These are phyloP conservation scores for Hydrotaea cyrtoneurina DNA, from an alignment of 2,888 invertebrate species.

Conservation along the genomic window DNA sequence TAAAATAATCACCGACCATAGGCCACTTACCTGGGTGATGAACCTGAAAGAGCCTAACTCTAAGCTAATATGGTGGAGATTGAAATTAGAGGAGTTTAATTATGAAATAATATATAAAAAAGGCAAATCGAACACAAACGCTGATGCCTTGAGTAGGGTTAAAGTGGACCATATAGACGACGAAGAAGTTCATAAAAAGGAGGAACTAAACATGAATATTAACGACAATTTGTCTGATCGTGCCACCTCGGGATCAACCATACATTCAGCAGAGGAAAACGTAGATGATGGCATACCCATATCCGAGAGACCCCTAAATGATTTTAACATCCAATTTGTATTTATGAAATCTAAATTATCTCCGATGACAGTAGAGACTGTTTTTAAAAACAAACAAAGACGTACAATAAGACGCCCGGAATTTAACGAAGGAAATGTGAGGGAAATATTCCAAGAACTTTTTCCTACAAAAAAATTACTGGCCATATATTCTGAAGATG, in stretches of 20 bases:
- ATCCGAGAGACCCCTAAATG: slow-evolving; percentile 69
- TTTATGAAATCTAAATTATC: slow-evolving; percentile 42
- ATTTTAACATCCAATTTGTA: slow-evolving; percentile 67
- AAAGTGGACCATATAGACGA: background rate
- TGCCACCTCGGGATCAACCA: background rate
- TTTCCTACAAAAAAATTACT: slow-evolving; percentile 4
- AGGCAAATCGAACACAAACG: background rate
- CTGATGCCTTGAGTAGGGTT: background rate
- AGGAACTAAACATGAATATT: background rate
- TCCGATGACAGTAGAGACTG: slow-evolving; percentile 43
- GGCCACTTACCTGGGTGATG: slow-evolving; percentile 72
- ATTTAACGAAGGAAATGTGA: slow-evolving; percentile 53
- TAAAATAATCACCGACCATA: slow-evolving; percentile 74
- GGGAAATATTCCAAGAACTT: background rate
- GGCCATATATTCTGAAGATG: background rate
- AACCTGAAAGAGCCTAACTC: slow-evolving; percentile 42
- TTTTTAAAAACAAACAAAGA: slow-evolving; percentile 67
- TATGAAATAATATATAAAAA: slow-evolving; percentile 10
- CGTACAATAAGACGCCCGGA: slow-evolving; percentile 50
- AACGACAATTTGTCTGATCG: background rate
- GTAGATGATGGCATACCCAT: slow-evolving; percentile 67
- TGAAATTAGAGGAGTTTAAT: background rate
- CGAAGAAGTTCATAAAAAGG: background rate
- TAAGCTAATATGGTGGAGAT: background rate
- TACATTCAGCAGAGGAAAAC: slow-evolving; percentile 64